phyloP scores from a whole-genome alignment of 2,888 invertebrate species.

The Acrobasis suavella region DNA sequence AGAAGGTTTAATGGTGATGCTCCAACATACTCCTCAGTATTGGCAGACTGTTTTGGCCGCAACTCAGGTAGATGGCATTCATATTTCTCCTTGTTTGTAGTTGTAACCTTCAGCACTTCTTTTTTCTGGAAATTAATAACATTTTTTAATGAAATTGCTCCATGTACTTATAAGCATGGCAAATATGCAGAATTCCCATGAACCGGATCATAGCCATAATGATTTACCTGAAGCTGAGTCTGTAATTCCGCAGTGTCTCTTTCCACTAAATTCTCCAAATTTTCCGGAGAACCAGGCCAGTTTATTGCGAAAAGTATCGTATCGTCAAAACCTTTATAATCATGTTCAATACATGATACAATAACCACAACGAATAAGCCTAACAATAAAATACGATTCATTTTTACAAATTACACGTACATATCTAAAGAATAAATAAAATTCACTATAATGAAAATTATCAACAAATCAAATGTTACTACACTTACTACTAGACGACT shows the following conservation, averaged over 20 bases:
- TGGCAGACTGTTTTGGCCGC: slow-evolving; percentile 74
- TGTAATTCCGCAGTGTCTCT: slow-evolving; percentile 38
- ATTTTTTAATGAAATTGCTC: background rate
- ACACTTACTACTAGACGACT: slow-evolving; percentile 3
- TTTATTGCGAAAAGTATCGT: slow-evolving; percentile 90
- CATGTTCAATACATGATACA: slow-evolving; percentile 72
- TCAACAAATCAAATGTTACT: background rate
- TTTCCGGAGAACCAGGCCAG: slow-evolving; percentile 84
- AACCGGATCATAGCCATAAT: too few relatives aligned
- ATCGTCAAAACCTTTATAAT: slow-evolving; percentile 91
- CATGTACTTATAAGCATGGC: too few relatives aligned
- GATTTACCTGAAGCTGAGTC: slow-evolving; percentile 44
- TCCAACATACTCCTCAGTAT: slow-evolving; percentile 85
- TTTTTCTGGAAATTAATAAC: slow-evolving; percentile 40
- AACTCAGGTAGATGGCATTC: slow-evolving; percentile 90
- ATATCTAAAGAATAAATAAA: slow-evolving; percentile 17
- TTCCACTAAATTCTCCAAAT: slow-evolving; percentile 51
- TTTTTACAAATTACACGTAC: slow-evolving; percentile 41
- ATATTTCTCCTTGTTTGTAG: slow-evolving; percentile 91
- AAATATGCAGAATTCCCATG: too few relatives aligned
- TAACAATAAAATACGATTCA: slow-evolving; percentile 52
- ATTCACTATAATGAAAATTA: background rate
- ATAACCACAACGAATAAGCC: slow-evolving; percentile 47
- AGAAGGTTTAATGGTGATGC: slow-evolving; percentile 90
- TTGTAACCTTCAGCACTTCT: slow-evolving; percentile 86